Conservation (phyloP, 2,113 vertebrate species). For the Tyrannus savana region DNA sequence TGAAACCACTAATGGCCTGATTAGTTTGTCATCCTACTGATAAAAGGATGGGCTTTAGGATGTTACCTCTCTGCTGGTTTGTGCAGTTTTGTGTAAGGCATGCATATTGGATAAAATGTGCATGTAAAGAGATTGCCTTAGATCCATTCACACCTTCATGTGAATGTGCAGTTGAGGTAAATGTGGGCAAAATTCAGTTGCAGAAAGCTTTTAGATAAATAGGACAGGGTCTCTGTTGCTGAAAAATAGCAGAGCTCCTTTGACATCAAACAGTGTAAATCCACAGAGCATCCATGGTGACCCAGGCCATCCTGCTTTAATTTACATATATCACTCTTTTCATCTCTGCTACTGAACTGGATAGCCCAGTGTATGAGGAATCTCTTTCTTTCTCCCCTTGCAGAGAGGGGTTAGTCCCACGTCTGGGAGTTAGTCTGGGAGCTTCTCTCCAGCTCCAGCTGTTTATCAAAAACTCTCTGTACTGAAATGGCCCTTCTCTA, state of each 20-base stretch:
- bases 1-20: background rate
- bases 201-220: background rate
- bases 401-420: background rate
- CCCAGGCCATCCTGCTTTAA: background rate
- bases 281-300: background rate
- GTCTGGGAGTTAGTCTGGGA: background rate
- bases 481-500: background rate
- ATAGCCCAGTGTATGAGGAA: background rate
- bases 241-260: background rate
- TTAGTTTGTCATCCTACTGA: background rate
- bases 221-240: background rate
- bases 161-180: background rate
- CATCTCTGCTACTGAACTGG: background rate
- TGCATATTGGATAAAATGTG: background rate
- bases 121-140: background rate
- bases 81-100: background rate
- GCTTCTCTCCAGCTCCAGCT: background rate
- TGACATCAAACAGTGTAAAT: background rate
- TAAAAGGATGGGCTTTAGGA: background rate
- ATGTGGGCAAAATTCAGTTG: background rate
- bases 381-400: background rate
- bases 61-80: background rate
- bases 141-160: background rate
- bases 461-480: background rate
- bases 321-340: background rate